phyloP scores from a whole-genome alignment of 2,113 vertebrate genomes.

The Cercocebus atys region DNA sequence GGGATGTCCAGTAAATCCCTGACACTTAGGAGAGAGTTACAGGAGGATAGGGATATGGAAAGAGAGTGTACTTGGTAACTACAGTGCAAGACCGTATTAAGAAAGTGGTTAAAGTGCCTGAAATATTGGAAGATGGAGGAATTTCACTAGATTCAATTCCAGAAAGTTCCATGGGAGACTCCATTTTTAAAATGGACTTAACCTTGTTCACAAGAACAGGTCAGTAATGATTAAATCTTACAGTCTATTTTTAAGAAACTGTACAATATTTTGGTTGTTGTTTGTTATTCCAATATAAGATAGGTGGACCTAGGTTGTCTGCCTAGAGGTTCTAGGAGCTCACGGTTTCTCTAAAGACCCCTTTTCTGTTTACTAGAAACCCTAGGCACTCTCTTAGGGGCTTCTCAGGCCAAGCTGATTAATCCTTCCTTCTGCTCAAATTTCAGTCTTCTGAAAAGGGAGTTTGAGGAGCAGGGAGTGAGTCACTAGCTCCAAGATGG shows the following conservation, averaged over 20 bases:
- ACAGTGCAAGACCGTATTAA: neutral
- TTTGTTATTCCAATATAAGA: neutral
- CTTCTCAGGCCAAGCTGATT: neutral
- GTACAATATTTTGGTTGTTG: neutral
- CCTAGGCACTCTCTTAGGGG: neutral
- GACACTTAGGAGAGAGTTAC: neutral
- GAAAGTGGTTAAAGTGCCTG: neutral
- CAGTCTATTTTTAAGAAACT: neutral
- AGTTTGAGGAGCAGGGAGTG: neutral
- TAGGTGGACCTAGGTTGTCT: neutral
- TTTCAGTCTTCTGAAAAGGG: slow-evolving; percentile 30
- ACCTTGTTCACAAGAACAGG: neutral
- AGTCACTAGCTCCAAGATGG: slow-evolving; percentile 34
- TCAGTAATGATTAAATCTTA: neutral
- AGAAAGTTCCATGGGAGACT: neutral
- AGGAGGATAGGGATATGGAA: neutral
- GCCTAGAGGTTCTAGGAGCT: neutral
- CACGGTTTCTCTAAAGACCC: neutral
- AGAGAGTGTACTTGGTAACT: neutral
- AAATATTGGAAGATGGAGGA: neutral
- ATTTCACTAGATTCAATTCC: neutral
- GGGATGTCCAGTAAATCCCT: neutral
- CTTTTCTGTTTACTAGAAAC: slow-evolving; percentile 27
- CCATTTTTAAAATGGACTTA: neutral
- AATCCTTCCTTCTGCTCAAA: neutral